Evolutionary conservation across 2,113 vertebrate species (phyloP).

Genomic region (Bungarus multicinctus): DNA sequence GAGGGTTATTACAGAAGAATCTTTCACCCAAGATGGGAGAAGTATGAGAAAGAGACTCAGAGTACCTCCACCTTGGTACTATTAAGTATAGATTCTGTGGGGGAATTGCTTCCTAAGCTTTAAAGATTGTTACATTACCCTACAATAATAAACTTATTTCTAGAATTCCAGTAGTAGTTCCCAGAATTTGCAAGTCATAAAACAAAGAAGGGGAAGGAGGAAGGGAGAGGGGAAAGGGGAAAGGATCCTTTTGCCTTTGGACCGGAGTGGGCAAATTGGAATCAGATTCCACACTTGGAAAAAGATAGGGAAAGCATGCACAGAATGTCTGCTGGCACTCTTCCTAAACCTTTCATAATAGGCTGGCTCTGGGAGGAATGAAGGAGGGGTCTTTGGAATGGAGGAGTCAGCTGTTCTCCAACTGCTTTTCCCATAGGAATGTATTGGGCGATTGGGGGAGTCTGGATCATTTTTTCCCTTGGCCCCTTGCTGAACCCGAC

Average conservation of each 20-base stretch:
- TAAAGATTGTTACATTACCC: background rate
- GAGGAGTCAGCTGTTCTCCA: background rate
- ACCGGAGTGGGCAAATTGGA: background rate
- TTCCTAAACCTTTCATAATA: background rate
- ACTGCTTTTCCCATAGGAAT: background rate
- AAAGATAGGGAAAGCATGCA: background rate
- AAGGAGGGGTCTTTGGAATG: background rate
- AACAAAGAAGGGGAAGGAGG: background rate
- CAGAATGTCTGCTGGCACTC: background rate
- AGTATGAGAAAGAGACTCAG: background rate
- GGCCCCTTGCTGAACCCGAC: background rate
- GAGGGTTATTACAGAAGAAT: background rate
- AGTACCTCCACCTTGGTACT: background rate
- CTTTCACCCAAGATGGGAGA: background rate
- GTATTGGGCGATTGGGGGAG: background rate
- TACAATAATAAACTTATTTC: background rate
- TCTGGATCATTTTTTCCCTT: background rate
- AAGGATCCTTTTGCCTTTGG: background rate
- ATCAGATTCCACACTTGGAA: background rate
- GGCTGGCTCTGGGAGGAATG: background rate
- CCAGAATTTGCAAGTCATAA: background rate
- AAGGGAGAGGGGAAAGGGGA: no score
- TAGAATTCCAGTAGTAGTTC: background rate
- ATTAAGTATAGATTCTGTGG: background rate
- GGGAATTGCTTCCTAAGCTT: background rate